Evolutionary conservation across 2,797 vertebrate species (phyloP).

Genomic region (Spea hammondii): DNA sequence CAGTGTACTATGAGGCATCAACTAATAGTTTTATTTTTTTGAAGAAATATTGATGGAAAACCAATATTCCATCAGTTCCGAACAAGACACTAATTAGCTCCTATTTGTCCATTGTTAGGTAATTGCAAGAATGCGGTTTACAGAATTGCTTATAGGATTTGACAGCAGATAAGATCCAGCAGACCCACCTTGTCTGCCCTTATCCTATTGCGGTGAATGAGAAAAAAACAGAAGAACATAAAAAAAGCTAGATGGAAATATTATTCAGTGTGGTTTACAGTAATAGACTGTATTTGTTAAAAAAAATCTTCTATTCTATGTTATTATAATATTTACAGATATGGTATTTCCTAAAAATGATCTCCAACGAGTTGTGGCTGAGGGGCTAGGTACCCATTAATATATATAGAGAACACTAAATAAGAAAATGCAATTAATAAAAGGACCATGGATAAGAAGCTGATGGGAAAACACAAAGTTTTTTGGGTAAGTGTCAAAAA

Average conservation of each 20-base stretch:
- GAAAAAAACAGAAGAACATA: background rate
- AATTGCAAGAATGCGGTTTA: conserved; percentile 18
- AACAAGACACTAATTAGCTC: conserved; percentile 41
- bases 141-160: conserved; percentile 24
- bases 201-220: background rate
- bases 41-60: conserved; percentile 44
- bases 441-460: too few relatives aligned
- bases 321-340: too few relatives aligned
- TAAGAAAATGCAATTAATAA: too few relatives aligned
- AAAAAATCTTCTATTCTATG: too few relatives aligned
- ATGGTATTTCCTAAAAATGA: too few relatives aligned
- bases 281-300: too few relatives aligned
- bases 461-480: too few relatives aligned
- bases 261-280: background rate
- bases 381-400: too few relatives aligned
- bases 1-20: conserved; percentile 7
- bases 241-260: background rate
- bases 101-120: conserved; percentile 17
- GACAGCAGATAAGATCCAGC: conserved; percentile 29
- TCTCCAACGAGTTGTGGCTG: too few relatives aligned
- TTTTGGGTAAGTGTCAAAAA: too few relatives aligned
- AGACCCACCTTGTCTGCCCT: conserved; percentile 32
- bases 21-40: conserved; percentile 27
- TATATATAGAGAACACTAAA: too few relatives aligned
- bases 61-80: conserved; percentile 26